These are phyloP conservation scores for Leucosticte australis DNA, from an alignment of 2,113 vertebrate species.

Conservation along the genomic window DNA sequence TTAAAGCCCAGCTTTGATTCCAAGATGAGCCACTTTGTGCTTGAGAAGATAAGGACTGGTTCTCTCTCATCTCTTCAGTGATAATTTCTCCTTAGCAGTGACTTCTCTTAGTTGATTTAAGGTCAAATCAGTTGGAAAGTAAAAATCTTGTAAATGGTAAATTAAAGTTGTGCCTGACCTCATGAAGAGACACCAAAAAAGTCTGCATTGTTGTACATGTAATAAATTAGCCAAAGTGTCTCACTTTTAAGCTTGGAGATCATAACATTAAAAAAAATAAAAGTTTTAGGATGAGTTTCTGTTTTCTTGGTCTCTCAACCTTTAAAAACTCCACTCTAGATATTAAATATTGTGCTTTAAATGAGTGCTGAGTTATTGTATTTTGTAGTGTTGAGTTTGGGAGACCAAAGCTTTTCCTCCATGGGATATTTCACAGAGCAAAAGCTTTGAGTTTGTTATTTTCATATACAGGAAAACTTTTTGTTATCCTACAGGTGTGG, in stretches of 20 bases:
- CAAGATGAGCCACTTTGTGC: not conserved
- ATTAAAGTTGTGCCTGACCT: not conserved
- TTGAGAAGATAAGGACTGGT: not conserved
- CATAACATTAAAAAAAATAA: not conserved
- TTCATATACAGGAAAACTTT: not conserved
- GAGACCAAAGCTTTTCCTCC: not conserved
- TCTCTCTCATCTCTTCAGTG: not conserved
- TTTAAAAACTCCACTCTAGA: not conserved
- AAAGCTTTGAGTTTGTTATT: not conserved
- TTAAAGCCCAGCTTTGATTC: not conserved
- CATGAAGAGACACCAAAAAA: not conserved
- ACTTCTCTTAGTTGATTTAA: not conserved
- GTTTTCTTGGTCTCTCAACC: not conserved
- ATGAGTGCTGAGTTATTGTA: not conserved
- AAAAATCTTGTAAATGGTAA: not conserved
- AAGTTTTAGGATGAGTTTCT: not conserved
- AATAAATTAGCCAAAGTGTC: not conserved
- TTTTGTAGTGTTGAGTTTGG: not conserved
- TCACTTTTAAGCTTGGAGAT: not conserved
- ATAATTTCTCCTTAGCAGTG: not conserved
- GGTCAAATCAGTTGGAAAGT: not conserved
- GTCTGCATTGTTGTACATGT: not conserved
- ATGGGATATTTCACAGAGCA: not conserved
- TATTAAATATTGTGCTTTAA: not conserved
- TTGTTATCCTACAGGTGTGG: not conserved